Evolutionary conservation across 1,140 invertebrate species (phyloP).

Genomic region (Brachionus sp.): DNA sequence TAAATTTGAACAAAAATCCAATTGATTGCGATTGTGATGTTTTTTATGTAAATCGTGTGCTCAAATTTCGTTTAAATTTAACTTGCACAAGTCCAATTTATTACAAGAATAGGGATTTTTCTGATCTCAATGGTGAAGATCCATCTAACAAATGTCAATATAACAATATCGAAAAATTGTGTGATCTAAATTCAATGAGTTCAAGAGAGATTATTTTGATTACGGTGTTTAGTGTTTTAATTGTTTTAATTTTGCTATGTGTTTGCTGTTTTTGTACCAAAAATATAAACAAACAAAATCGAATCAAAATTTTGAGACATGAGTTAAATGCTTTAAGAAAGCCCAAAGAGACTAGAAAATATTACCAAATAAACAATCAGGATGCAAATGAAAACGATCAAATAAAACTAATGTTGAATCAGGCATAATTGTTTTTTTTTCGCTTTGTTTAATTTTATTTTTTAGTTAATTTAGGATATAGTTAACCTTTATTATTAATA

Average conservation of each 20-base stretch:
- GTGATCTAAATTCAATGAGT: not conserved
- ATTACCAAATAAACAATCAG: not conserved
- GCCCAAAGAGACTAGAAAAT: not conserved
- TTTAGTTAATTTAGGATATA: not conserved
- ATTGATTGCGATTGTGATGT: conserved; percentile 26
- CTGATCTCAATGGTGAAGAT: not conserved
- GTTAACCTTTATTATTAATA: not conserved
- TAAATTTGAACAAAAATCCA: conserved; percentile 17
- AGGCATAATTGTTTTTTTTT: not conserved
- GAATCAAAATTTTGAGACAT: not conserved
- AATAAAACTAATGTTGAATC: not conserved
- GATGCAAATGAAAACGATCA: not conserved
- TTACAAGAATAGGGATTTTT: not conserved
- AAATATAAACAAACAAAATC: not conserved
- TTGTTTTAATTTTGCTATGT: not conserved
- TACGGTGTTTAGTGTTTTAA: not conserved
- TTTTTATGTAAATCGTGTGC: not conserved
- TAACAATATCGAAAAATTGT: not conserved
- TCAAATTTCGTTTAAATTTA: not conserved
- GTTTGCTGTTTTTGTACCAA: not conserved
- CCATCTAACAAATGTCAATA: not conserved
- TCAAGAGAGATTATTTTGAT: not conserved
- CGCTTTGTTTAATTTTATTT: not conserved
- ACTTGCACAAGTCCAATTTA: not conserved
- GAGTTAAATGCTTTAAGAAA: not conserved